Percentiles rank a stretch among this genome's conserved stretches.
Evolutionary conservation across 1,140 invertebrate species (phyloP).

Genomic region (Musca vetustissima): DNA sequence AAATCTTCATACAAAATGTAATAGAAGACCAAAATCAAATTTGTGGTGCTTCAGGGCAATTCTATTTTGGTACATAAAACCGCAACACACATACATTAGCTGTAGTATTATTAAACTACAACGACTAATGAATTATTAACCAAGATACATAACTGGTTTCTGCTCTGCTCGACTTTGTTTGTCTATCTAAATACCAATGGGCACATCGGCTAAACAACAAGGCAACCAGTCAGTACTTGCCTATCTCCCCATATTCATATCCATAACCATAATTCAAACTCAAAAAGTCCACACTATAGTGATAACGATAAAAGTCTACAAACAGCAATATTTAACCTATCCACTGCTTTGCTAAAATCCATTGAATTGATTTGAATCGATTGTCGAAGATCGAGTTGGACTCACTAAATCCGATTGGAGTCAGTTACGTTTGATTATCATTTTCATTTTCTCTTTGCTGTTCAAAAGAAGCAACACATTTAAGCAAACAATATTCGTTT

Average conservation of each 20-base stretch:
- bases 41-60: no score
- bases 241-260: not conserved
- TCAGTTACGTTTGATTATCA: not conserved
- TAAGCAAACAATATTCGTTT: conserved; percentile 9
- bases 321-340: not conserved
- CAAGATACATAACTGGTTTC: not conserved
- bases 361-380: not conserved
- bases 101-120: no score
- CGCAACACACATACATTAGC: no score
- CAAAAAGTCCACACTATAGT: conserved; percentile 7
- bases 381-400: not conserved
- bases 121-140: not conserved
- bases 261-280: not conserved
- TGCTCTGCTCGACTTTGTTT: not conserved
- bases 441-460: not conserved
- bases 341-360: not conserved
- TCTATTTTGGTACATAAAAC: no score
- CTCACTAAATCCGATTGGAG: conserved; percentile 1
- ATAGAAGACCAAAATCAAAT: no score
- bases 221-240: not conserved
- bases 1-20: no score
- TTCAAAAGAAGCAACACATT: conserved; percentile 7
- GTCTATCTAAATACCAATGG: not conserved
- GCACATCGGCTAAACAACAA: no score
- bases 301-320: conserved; percentile 10